Percentiles rank a stretch among this genome's conserved stretches.
Evolutionary conservation across 2,797 vertebrate genomes (phyloP).

Genomic region (Agapornis canus): DNA sequence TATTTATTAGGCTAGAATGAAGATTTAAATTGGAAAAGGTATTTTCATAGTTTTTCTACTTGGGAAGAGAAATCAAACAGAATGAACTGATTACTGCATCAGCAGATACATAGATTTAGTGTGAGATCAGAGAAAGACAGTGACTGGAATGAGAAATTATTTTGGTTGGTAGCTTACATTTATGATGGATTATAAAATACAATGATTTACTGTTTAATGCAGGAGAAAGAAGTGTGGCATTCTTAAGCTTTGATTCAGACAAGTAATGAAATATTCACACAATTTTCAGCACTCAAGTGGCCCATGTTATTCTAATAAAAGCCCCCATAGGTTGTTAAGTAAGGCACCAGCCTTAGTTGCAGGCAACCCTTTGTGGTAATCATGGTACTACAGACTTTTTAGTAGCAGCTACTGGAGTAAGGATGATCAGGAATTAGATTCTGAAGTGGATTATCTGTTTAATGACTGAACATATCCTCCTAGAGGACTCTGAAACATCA

Average conservation of each 20-base stretch:
- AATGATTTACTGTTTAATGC: constrained; percentile 5
- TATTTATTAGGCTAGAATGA: neutral
- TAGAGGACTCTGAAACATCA: neutral
- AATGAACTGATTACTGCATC: neutral
- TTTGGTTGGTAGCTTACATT: neutral
- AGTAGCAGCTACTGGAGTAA: neutral
- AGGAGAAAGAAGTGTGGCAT: neutral
- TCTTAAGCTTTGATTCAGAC: neutral
- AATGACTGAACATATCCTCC: neutral
- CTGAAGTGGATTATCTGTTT: neutral
- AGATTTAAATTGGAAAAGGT: constrained; percentile 2
- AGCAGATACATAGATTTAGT: neutral
- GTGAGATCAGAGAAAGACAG: neutral
- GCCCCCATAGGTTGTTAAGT: neutral
- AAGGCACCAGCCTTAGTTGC: neutral
- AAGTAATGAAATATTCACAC: neutral
- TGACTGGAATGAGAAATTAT: neutral
- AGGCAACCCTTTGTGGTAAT: neutral
- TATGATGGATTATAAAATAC: constrained; percentile 19
- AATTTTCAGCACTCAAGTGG: neutral
- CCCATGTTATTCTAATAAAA: neutral
- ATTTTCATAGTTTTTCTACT: neutral
- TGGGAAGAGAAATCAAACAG: constrained; percentile 29
- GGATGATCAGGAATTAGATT: neutral
- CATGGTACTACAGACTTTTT: neutral